Conservation (phyloP, 2,888 invertebrate species). For the Sphaerophoria taeniata region DNA sequence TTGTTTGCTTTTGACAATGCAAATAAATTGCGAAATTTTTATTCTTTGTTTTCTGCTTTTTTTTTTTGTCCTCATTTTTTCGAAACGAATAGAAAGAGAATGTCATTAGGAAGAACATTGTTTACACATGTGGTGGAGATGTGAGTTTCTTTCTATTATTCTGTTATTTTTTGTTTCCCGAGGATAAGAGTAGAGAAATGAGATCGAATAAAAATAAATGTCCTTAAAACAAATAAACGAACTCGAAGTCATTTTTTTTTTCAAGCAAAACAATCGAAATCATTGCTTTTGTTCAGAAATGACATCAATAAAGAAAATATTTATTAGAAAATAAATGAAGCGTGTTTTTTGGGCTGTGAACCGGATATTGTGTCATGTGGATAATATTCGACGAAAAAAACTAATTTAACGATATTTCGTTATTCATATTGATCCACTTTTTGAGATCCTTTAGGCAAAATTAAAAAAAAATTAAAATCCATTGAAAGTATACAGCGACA, state of each 20-base stretch:
- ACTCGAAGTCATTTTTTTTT: background rate
- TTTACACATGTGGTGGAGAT: conserved; percentile 23
- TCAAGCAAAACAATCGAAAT: conserved; percentile 2
- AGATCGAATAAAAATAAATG: conserved; percentile 34
- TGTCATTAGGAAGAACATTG: conserved; percentile 26
- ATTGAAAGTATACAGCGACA: too few relatives aligned
- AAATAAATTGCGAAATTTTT: conserved; percentile 39
- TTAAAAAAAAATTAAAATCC: too few relatives aligned
- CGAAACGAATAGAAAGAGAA: background rate
- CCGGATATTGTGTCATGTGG: background rate
- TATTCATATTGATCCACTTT: too few relatives aligned
- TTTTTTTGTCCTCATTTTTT: background rate
- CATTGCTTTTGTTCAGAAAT: conserved; percentile 5
- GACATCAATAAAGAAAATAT: conserved; percentile 2
- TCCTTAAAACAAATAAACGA: background rate
- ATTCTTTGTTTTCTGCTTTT: too few relatives aligned
- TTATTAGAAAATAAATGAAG: background rate
- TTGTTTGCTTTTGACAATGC: conserved; percentile 54
- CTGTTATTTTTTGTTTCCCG: background rate
- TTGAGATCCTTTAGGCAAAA: too few relatives aligned
- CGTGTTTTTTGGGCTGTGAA: background rate
- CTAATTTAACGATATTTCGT: too few relatives aligned
- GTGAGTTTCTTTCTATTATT: background rate
- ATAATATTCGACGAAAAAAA: background rate
- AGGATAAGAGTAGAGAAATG: conserved; percentile 25